These are phyloP conservation scores for Epizoanthus illoricatus DNA, from an alignment of 92 coral and sea anemone genomes.

Conservation along the genomic window DNA sequence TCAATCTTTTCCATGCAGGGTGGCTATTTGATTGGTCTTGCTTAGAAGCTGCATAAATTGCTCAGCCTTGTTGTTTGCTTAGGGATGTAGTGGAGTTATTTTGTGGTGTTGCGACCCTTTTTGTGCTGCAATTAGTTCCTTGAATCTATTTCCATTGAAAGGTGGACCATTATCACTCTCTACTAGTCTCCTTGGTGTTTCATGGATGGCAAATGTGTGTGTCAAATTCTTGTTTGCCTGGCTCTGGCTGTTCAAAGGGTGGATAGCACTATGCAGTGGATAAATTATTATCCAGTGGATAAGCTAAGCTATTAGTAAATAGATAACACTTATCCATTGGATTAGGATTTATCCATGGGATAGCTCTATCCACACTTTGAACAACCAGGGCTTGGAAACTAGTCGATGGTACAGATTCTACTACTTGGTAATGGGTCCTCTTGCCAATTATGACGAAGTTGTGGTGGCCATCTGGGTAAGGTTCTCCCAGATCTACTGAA, in stretches of 20 bases:
- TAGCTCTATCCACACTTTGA: background rate
- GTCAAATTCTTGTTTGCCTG: constrained; percentile 12
- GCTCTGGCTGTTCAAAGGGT: constrained; percentile 8
- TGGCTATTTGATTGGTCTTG: too few species aligned
- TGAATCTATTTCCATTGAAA: too few species aligned
- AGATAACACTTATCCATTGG: background rate
- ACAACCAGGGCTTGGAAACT: too few species aligned
- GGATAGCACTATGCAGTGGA: too few species aligned
- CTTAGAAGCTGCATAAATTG: too few species aligned
- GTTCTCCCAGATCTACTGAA: background rate
- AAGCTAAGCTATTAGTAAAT: too few species aligned
- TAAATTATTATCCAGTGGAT: too few species aligned
- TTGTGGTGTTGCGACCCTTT: constrained; percentile 4
- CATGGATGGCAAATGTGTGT: constrained; percentile 8
- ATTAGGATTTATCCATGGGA: constrained; percentile 42
- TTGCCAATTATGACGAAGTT: constrained; percentile 32
- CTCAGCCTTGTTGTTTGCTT: too few species aligned
- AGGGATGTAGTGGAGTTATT: too few species aligned
- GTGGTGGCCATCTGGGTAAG: too few species aligned
- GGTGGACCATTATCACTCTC: constrained; percentile 53
- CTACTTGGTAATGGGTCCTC: constrained; percentile 23
- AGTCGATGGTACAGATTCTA: too few species aligned
- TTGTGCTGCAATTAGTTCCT: background rate
- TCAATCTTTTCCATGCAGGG: too few species aligned
- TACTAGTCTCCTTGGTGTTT: constrained; percentile 32